Evolutionary conservation across 2,797 vertebrate species (phyloP), one percentile per base, ranked within the genome.

Genomic region (Sebastes taczanowskii): DNA sequence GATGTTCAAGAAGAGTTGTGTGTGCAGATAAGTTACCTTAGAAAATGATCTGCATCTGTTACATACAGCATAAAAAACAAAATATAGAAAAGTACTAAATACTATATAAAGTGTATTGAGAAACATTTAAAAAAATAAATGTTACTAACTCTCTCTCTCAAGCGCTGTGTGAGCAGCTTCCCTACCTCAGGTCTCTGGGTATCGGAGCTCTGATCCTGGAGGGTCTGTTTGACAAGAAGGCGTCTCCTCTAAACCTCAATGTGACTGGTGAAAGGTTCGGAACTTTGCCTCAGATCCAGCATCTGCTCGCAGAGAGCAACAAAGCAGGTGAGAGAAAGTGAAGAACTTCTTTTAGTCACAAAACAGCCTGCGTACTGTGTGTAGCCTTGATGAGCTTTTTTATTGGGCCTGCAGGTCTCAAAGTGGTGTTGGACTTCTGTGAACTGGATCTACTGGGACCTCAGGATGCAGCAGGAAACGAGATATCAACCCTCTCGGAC

Each of bases 371-470:
- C 18, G 5, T 1, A 22, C 46, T 49, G 46, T 49, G 18, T 6
- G 8, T 30, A 8, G 8, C 25, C 11, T 11, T 16, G 5, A 25
- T 58, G 2, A 3, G 2, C 9, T 16, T 38, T 35, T 16, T 14
- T 38, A 7, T 60, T 81, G 78, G 7, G 63, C 27, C 29, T 71
- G 20, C 77, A 96, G 96, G 85, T 83, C 85, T 96, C 25, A 95
- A 84, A 89, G 88, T 96, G 53, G 77, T 96, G 73, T 72, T 96
- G n/a, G 94, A 95, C 70, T 64, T 96, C 34, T 96, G 96, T 86
- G 78, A 89, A 11, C 35, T 92, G 77, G 78, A 93, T 60, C 71
- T 94, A 13, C 66, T 66, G 52, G 81, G 59, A 55, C 61, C 63
- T 42, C 58, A 55, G 56, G 52, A 82, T 20, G 62, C n/a, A 11